Evolutionary conservation across 2,797 vertebrate genomes (phyloP), one percentile per base, ranked within the genome.

Genomic region (Pseudotriccus pelzelni): DNA sequence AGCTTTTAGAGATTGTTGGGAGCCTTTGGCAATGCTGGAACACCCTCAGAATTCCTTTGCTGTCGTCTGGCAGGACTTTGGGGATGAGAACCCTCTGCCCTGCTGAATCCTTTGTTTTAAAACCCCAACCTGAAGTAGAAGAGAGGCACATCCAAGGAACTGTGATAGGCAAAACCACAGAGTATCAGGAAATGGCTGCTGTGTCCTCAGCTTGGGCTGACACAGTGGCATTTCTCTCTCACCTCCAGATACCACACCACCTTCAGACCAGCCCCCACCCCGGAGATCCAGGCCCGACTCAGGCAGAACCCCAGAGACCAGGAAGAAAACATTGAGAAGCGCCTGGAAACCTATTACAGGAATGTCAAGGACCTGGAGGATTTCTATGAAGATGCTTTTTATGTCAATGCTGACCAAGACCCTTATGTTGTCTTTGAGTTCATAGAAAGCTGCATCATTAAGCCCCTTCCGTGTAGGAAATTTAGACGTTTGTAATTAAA

Each of bases 321-420:
- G 0, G 95, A 97, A 12, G 91, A 97, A 28, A 80, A 83, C 1
- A 97, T 99, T 14, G 93, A 79, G 75, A 86, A 82, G 20, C 90
- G n/a, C 2, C 89, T 98, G 72, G 96, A 96, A 4, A 58, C 85
- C 66, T 99, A 98, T 96, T 97, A 97, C 96, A 87, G 79, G 49
- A 96, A 98, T 9, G 68, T 52, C 1, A 84, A 96, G 0, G 96
- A 85, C 7, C 97, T 99, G 93, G 97, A 98, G 97, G 75, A 93
- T n/a, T 97, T 98, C 59, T 99, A 98, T 80, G 80, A 96, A 89
- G 95, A 97, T 20, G 98, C 98, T 14, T 91, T 98, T 90, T 85
- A 96, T 12, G 30, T 99, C 84, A 98, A 98, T 3, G 98, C 98
- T 34, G 99, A 99, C 95, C 99, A 99, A 97, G 98, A 99, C 87